Evolutionary conservation across 1,140 invertebrate genomes (phyloP), one percentile per base, ranked within the genome.

Genomic region (Dreissena rostriformis): DNA sequence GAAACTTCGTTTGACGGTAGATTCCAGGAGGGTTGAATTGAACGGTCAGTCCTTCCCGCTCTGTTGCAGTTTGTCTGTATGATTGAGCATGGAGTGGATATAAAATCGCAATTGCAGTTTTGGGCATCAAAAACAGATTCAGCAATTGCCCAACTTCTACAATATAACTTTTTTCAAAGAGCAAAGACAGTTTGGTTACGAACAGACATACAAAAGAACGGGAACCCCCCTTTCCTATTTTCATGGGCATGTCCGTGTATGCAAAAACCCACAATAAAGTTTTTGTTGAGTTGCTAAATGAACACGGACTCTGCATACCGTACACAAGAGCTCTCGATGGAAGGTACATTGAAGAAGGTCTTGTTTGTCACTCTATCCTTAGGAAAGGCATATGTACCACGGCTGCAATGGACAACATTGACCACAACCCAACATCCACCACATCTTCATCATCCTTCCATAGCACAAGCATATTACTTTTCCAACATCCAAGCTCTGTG

Each of bases 381-480:
- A n/a, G 53, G 67, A 19, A 82, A 73, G 70, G 51, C 26, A 0
- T 88, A 0, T 86, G 86, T 61, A 84, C 75, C 26, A 88, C 80
- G 28, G 57, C 71, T 26, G 78, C 85, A 7, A n/a, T 88, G 26
- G 85, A 89, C 68, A 88, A 88, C 63, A 84, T 86, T 53, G 88
- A 89, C 53, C 87, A 89, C 61, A 88, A 89, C 82, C 89, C 85
- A 8, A 53, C 79, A 53, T 73, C 84, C 8, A 89, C 79, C 29
- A 87, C 83, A 22, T 75, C 84, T 61, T 68, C 0, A 24, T 24
- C 61, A 8, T 90, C 85, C 15, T 90, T 90, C 55, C 86, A 89
- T 80, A 86, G 87, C n/a, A 85, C 86, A 15, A 74, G 74, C 24
- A 87, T 89, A n/a, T 89, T 85, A 67, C 7, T 90, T 15, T 91